phyloP scores from a whole-genome alignment of 2,888 invertebrate genomes.

The Aradus depressus region DNA sequence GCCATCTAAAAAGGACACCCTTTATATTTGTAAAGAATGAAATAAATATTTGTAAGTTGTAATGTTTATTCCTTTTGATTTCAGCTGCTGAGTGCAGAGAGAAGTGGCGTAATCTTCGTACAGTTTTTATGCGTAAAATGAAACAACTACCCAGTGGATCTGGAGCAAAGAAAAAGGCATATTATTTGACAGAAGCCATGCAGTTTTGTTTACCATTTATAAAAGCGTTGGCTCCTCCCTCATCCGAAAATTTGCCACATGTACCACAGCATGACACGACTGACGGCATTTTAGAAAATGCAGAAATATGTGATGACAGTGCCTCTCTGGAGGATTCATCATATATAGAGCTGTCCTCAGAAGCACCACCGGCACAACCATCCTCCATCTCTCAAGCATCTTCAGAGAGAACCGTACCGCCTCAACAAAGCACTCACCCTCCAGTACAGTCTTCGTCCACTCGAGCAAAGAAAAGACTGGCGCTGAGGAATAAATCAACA shows the following conservation, averaged over 20 bases:
- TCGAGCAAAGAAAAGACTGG: conserved; percentile 24
- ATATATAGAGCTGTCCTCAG: conserved; percentile 3
- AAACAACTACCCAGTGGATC: conserved; percentile 21
- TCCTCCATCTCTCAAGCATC: background rate
- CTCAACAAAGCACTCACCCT: conserved; percentile 13
- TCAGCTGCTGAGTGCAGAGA: conserved; percentile 26
- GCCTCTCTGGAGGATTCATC: background rate
- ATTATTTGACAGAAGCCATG: conserved; percentile 20
- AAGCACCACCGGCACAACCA: conserved; percentile 11
- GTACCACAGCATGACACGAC: conserved; percentile 1
- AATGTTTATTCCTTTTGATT: conserved; percentile 17
- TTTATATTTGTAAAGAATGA: too few relatives aligned
- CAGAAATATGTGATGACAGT: conserved; percentile 1
- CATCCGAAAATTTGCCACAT: conserved; percentile 14
- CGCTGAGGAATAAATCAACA: conserved; percentile 21
- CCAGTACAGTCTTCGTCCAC: conserved; percentile 13
- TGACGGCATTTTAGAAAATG: conserved; percentile 3
- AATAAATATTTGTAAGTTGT: conserved; percentile 3
- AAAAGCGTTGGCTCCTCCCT: conserved; percentile 15
- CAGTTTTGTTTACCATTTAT: conserved; percentile 22
- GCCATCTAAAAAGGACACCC: too few relatives aligned
- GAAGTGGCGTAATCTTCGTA: conserved; percentile 26
- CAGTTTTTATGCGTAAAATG: conserved; percentile 22
- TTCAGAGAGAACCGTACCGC: too few relatives aligned
- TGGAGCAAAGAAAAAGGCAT: conserved; percentile 19